phyloP scores from a whole-genome alignment of 1,140 invertebrate genomes.

The Drosophila tropicalis region DNA sequence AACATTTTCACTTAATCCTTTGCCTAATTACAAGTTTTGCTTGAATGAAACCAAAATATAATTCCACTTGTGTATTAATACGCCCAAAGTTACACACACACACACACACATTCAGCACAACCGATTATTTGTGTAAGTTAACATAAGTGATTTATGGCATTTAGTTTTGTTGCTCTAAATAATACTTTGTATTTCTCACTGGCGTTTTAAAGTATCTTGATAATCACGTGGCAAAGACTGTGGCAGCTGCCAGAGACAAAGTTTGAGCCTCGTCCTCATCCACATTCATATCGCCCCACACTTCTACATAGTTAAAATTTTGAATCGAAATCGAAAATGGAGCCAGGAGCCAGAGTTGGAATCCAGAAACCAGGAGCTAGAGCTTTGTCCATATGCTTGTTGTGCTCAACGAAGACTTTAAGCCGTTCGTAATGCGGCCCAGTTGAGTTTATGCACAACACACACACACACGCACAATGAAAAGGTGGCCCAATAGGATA shows the following conservation, averaged over 20 bases:
- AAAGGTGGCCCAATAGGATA: constrained; percentile 60
- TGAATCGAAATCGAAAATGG: constrained; percentile 14
- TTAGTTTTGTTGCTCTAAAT: constrained; percentile 30
- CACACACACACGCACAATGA: constrained; percentile 25
- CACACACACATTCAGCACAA: constrained; percentile 18
- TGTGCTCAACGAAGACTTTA: constrained; percentile 63
- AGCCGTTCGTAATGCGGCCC: constrained; percentile 74
- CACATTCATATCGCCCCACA: constrained; percentile 57
- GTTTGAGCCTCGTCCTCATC: constrained; percentile 41
- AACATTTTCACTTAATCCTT: constrained; percentile 11
- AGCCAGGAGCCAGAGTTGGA: constrained; percentile 14
- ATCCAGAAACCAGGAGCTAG: constrained; percentile 3
- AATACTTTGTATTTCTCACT: constrained; percentile 32
- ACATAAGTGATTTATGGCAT: constrained; percentile 68
- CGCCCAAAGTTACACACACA: constrained; percentile 32
- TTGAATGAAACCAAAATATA: constrained; percentile 58
- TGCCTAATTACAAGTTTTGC: constrained; percentile 69
- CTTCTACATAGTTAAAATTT: constrained; percentile 7
- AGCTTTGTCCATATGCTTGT: constrained; percentile 41
- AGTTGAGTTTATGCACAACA: constrained; percentile 63
- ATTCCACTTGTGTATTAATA: constrained; percentile 75
- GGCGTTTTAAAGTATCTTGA: constrained; percentile 43
- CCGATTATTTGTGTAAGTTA: constrained; percentile 49
- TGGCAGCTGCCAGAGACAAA: constrained; percentile 40
- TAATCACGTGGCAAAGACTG: constrained; percentile 59